Evolutionary conservation across 1,140 invertebrate species (phyloP).

Genomic region (Drusus annulatus): DNA sequence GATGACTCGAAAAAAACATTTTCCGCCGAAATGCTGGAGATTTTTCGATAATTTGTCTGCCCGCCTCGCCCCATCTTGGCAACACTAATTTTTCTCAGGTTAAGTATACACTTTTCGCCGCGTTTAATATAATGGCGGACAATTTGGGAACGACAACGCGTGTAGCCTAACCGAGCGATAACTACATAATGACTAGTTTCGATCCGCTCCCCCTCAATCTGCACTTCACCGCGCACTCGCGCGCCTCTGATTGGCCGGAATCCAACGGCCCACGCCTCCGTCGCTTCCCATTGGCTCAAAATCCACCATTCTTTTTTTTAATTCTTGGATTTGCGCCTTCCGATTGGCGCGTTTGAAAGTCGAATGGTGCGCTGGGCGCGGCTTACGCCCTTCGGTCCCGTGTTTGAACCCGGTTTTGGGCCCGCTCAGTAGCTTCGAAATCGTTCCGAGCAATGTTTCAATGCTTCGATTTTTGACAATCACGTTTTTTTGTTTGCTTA

Average conservation of each 20-base stretch:
- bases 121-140: constrained; percentile 34
- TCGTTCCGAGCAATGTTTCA: neutral
- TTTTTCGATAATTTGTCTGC: neutral
- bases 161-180: constrained; percentile 24
- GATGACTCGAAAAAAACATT: neutral
- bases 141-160: constrained; percentile 28
- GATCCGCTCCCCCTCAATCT: neutral
- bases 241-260: neutral
- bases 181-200: constrained; percentile 42
- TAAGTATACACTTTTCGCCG: constrained; percentile 31
- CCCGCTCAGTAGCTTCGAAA: constrained; percentile 15
- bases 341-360: constrained; percentile 11
- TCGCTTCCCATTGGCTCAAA: neutral
- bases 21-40: neutral
- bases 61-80: neutral
- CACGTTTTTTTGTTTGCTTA: neutral
- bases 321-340: neutral
- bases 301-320: constrained; percentile 16
- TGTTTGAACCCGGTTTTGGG: constrained; percentile 15
- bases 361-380: constrained; percentile 26
- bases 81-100: constrained; percentile 9
- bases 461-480: neutral
- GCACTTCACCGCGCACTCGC: neutral
- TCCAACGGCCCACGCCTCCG: neutral
- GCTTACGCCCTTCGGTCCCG: neutral